A percentile compares a stretch with the other conserved stretches of the same genome.
phyloP scores from a whole-genome alignment of 2,888 invertebrate species.

The Empis livida region DNA sequence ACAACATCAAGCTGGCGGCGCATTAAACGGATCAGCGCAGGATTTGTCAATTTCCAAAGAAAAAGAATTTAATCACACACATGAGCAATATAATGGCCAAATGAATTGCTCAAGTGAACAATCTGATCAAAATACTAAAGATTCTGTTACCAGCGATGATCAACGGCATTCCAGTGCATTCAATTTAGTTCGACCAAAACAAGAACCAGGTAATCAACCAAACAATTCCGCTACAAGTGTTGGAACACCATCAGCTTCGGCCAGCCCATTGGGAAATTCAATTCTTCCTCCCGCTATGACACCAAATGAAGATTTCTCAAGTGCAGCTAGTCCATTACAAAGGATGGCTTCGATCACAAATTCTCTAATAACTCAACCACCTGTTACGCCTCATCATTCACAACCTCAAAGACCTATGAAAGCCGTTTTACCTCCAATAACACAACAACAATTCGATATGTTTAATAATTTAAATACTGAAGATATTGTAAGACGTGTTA shows the following conservation, averaged over 20 bases:
- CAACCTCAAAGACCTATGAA: conserved; percentile 81
- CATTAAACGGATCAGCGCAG: conserved; percentile 52
- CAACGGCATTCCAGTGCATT: conserved; percentile 52
- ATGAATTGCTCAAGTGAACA: conserved; percentile 35
- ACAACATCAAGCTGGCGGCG: conserved; percentile 50
- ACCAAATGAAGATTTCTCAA: conserved; percentile 67
- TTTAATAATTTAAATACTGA: conserved; percentile 97
- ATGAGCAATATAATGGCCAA: background rate
- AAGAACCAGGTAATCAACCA: conserved; percentile 57
- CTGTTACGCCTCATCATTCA: conserved; percentile 72
- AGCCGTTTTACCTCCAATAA: conserved; percentile 94
- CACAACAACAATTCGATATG: conserved; percentile 97
- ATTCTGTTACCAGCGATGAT: conserved; percentile 29
- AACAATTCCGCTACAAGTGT: conserved; percentile 9
- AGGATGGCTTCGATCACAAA: conserved; percentile 98
- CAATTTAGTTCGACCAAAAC: conserved; percentile 74
- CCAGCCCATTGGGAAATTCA: conserved; percentile 72
- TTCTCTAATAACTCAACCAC: conserved; percentile 83
- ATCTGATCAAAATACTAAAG: conserved; percentile 55
- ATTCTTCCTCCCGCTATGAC: conserved; percentile 76
- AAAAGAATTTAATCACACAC: conserved; percentile 30
- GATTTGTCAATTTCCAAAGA: conserved; percentile 78
- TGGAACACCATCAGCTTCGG: conserved; percentile 57
- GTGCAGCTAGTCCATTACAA: conserved; percentile 87
- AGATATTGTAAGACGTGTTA: conserved; percentile 92